Evolutionary conservation across 2,113 vertebrate genomes (phyloP).

Genomic region (Nothocercus julius): DNA sequence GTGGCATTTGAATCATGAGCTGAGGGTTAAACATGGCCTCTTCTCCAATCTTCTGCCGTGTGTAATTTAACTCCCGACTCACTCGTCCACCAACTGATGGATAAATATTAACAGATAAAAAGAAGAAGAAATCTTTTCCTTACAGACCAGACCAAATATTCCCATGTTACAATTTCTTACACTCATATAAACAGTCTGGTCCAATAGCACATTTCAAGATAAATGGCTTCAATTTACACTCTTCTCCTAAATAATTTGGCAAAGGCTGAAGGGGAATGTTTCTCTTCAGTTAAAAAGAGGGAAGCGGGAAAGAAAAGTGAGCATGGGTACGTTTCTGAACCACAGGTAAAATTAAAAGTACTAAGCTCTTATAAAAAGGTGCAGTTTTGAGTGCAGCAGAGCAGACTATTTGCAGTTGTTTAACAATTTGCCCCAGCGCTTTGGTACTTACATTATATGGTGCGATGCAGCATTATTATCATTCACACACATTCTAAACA

Average conservation of each 20-base stretch:
- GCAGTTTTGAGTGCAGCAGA: too few species aligned
- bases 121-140: constrained; percentile 40
- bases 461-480: too few species aligned
- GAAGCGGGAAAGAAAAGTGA: too few species aligned
- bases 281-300: constrained; percentile 38
- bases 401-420: too few species aligned
- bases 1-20: constrained; percentile 98
- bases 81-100: constrained; percentile 94
- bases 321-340: too few species aligned
- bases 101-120: constrained; percentile 43
- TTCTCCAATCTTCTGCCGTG: constrained; percentile 97
- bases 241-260: constrained; percentile 70
- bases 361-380: too few species aligned
- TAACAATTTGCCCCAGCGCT: too few species aligned
- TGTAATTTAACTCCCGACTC: constrained; percentile 96
- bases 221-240: constrained; percentile 78
- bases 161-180: constrained; percentile 70
- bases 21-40: constrained; percentile 99
- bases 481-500: not conserved
- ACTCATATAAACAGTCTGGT: constrained; percentile 75
- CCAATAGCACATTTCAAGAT: constrained; percentile 71
- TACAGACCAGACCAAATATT: constrained; percentile 68
- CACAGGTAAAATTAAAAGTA: too few species aligned
- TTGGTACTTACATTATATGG: too few species aligned
- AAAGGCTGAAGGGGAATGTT: constrained; percentile 58